Evolutionary conservation across 2,797 vertebrate species (phyloP), one percentile per base, ranked within the genome.

Genomic region (Pempheris klunzingeri): DNA sequence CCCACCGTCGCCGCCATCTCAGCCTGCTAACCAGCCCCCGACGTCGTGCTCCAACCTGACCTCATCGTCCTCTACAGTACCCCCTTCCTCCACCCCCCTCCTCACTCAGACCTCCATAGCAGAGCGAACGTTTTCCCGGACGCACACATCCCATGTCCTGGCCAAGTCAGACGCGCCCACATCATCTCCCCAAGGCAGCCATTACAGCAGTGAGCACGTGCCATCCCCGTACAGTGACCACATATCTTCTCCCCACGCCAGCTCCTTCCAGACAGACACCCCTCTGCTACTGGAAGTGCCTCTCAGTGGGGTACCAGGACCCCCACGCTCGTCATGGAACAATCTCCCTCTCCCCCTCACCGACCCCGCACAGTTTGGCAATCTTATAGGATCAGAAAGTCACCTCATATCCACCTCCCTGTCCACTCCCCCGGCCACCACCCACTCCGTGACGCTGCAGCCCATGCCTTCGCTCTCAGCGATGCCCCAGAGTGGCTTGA

Each of bases 391-490:
- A 78, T 94, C 97, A 41, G 98, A 99, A 78, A 96, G 96, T 90
- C 98, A 98, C 91, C 97, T 99, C 84, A 96, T 99, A 69, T 99
- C 98, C 93, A 99, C 98, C 3, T 97, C 98, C 71, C 94, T 99
- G 47, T 99, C 98, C 91, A 99, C 98, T 7, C 98, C 98, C 20
- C 98, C 97, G 41, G 95, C 97, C 92, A 96, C 96, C 81, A 96
- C 96, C 78, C 97, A 97, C 95, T 97, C 97, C 84, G 96, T 97
- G 91, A 96, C 96, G 86, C 95, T 97, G 82, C 97, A 98, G 95
- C 98, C 98, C 88, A 95, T 97, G 94, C 97, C 97, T 53, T 96
- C 97, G 75, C 97, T 98, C 76, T 97, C 98, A 61, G 96, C 96
- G 81, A 96, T 98, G 87, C 97, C 97, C 9, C 98, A 97, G 95